Evolutionary conservation across 2,113 vertebrate genomes (phyloP).

Genomic region (Dendrocopos noguchii): DNA sequence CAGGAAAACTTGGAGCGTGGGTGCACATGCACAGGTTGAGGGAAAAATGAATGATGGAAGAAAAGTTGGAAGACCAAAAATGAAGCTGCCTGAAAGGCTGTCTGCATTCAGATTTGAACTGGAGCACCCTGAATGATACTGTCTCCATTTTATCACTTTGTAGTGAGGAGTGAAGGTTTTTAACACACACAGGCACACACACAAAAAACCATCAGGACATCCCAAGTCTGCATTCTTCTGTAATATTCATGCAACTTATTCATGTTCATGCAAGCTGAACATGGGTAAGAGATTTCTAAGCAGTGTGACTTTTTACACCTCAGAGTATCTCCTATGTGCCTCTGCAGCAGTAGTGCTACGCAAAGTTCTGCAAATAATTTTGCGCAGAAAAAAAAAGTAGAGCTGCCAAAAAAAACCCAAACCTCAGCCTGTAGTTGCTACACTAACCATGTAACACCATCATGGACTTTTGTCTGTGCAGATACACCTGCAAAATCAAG

Average conservation of each 20-base stretch:
- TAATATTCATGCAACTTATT: background rate
- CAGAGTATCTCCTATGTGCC: background rate
- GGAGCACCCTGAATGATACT: background rate
- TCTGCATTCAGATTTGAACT: background rate
- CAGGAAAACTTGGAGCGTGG: background rate
- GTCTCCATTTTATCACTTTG: background rate
- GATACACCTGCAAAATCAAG: background rate
- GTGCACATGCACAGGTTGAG: background rate
- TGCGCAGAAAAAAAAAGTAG: background rate
- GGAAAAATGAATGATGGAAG: background rate
- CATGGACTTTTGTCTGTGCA: background rate
- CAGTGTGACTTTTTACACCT: background rate
- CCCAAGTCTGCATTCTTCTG: background rate
- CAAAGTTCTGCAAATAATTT: background rate
- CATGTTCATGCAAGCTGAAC: background rate
- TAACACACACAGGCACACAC: background rate
- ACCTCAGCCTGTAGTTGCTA: background rate
- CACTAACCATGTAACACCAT: background rate
- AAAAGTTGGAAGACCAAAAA: background rate
- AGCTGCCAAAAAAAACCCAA: background rate
- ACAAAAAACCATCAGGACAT: background rate
- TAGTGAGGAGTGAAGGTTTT: fast-evolving
- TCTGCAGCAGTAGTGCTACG: background rate
- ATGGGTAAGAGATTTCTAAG: background rate
- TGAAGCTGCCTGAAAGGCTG: background rate